Percentiles rank a stretch among this genome's conserved stretches.
Conservation (phyloP, 1,140 invertebrate genomes). For the Drosophila parabipectinata region DNA sequence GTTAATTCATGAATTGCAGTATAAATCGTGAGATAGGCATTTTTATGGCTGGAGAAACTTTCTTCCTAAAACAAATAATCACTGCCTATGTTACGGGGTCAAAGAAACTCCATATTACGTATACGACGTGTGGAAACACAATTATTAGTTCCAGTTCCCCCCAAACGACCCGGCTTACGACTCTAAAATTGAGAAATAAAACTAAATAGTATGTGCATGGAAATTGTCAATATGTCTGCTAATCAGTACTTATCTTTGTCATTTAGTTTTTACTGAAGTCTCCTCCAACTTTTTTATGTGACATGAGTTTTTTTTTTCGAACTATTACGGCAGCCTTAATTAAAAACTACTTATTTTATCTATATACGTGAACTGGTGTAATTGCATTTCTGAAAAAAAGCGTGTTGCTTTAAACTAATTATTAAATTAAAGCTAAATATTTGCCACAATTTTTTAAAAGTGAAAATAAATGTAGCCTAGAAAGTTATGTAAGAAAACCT, state of each 20-base stretch:
- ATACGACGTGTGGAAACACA: not conserved
- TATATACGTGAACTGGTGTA: not conserved
- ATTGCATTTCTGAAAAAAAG: not conserved
- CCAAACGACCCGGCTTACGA: not conserved
- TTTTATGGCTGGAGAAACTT: constrained; percentile 18
- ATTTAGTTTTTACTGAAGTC: not conserved
- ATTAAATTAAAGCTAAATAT: not conserved
- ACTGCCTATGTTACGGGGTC: not conserved
- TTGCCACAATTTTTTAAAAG: not conserved
- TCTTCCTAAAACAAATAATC: not conserved
- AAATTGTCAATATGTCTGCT: constrained; percentile 1
- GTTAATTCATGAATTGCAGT: constrained; percentile 23
- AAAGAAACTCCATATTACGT: constrained; percentile 1
- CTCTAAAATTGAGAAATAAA: not conserved
- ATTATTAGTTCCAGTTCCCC: not conserved
- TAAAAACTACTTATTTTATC: constrained; percentile 3
- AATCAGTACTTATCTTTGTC: constrained; percentile 1
- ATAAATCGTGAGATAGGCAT: not conserved
- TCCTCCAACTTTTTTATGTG: not conserved
- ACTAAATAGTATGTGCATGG: not conserved
- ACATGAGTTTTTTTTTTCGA: not conserved
- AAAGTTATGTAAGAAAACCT: not conserved
- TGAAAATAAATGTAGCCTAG: not conserved
- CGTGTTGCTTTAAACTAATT: not conserved
- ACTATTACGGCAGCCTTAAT: constrained; percentile 1